Evolutionary conservation across 1,140 invertebrate species (phyloP), one percentile per base, ranked within the genome.

Genomic region (Bombyx mandarina): DNA sequence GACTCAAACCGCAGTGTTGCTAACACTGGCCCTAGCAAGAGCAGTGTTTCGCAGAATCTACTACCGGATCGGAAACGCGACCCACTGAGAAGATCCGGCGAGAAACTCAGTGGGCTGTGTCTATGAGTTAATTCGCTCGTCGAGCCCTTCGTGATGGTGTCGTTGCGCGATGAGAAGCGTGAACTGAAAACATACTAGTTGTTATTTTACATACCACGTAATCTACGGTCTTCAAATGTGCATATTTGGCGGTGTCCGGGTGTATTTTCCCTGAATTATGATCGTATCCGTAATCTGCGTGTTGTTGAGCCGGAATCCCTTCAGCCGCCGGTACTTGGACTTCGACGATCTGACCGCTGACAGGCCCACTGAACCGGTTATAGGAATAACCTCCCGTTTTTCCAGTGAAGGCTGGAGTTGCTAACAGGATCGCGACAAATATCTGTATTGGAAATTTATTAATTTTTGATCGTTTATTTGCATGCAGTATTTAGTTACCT

Each of bases 361-460:
- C 91, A 18, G 92, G 92, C 45, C 92, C 92, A 73, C 88, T 89
- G 72, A 93, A 92, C 55, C 90, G 88, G 52, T 91, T 89, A 71
- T 91, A 93, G 0, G 91, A 92, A 65, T 90, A 92, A 22, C 91
- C 91, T 12, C 90, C 89, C 43, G 79, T 76, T 60, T 88, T 71
- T 22, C 60, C 67, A 6, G 70, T 52, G 6, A 68, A 60, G 8
- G 67, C 78, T 6, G 62, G 48, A 9, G 79, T 65, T n/a, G 62
- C 64, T 45, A 76, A 45, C 2, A 66, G 62, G 7, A 84, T 45
- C 0, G 77, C 52, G 6, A 61, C 57, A 10, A 81, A 52, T 44
- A 66, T 61, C 84, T 87, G 68, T 10, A 77, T 57, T 35, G n/a
- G 50, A 51, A 35, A 51, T 35, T 35, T 3, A 35, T 35, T 35